Evolutionary conservation across 2,797 vertebrate genomes (phyloP), one percentile per base, ranked within the genome.

Genomic region (Rhinatrema bivittatum): DNA sequence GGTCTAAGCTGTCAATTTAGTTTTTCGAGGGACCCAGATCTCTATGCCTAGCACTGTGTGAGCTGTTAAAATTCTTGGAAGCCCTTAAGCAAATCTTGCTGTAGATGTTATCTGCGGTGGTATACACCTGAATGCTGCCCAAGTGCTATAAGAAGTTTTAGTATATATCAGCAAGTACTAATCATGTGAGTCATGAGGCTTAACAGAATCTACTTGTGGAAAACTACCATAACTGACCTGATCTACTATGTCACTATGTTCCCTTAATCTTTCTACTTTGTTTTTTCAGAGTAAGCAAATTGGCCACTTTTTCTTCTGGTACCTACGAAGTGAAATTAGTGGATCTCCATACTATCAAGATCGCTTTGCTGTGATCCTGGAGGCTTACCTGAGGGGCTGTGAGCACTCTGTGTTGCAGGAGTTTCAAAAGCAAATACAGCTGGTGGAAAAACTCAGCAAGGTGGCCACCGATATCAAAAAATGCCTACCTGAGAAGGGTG

Each of bases 291-390:
- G 85, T 68, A 87, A 83, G 60, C 69, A 76, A 44, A 72, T 88
- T 1, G 86, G 86, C 16, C 85, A 88, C 50, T 88, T 78, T 69
- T 84, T 88, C 62, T 88, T 87, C 65, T 88, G 85, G 86, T 88
- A 82, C 14, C 40, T 86, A n/a, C 76, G 81, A 36, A 82, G 84
- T 8, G 86, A 88, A 52, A 79, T 87, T 21, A 66, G 65, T 3
- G 74, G 74, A 2, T 81, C 80, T 21, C 76, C 46, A 1, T 82
- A 73, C 48, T 87, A 86, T 46, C 72, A 71, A 5, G 76, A 86
- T 43, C 78, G 85, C 10, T 84, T 87, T 78, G 80, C 83, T 2
- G 70, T 86, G 44, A 69, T 87, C 24, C 53, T 88, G 38, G 86
- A 87, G 60, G 84, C 84, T 4, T 87, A 84, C 47, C 64, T 88